phyloP scores from a whole-genome alignment of 1,140 invertebrate genomes.

The Halictus rubicundus region DNA sequence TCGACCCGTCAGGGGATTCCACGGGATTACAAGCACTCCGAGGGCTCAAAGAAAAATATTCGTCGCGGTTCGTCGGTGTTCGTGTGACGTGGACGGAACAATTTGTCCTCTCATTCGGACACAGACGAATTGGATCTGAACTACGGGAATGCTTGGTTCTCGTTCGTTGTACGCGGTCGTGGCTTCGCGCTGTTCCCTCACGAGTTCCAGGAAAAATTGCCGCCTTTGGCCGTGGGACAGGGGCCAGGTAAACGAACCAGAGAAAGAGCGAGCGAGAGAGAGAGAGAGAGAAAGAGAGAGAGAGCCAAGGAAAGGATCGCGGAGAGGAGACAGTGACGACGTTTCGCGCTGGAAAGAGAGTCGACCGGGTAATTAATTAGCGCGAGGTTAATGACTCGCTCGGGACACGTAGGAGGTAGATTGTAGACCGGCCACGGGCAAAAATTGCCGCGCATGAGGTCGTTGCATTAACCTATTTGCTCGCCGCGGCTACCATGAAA shows the following conservation, averaged over 20 bases:
- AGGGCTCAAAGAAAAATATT: too few relatives aligned
- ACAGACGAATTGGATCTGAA: too few relatives aligned
- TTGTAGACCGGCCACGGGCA: conserved; percentile 32
- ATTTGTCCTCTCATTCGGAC: too few relatives aligned
- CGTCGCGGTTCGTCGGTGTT: too few relatives aligned
- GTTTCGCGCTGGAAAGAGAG: conserved; percentile 34
- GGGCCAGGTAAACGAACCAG: conserved; percentile 1
- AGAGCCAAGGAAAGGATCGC: background rate
- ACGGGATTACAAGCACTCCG: too few relatives aligned
- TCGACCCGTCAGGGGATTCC: too few relatives aligned
- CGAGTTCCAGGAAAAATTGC: background rate
- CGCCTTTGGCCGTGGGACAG: conserved; percentile 13
- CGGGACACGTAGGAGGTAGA: conserved; percentile 53
- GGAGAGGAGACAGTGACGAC: conserved; percentile 20
- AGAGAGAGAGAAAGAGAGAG: too few relatives aligned
- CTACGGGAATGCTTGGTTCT: too few relatives aligned
- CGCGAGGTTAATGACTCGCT: conserved; percentile 56
- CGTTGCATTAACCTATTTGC: conserved; percentile 65
- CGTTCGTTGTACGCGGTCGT: too few relatives aligned
- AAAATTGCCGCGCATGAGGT: conserved; percentile 55
- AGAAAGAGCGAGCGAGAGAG: too few relatives aligned
- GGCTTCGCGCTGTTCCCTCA: background rate
- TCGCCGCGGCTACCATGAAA: conserved; percentile 44
- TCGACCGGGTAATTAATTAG: conserved; percentile 61
- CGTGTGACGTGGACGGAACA: too few relatives aligned